These are phyloP conservation scores for Oryctes rhinoceros DNA, from an alignment of 1,140 invertebrate species.

Conservation along the genomic window DNA sequence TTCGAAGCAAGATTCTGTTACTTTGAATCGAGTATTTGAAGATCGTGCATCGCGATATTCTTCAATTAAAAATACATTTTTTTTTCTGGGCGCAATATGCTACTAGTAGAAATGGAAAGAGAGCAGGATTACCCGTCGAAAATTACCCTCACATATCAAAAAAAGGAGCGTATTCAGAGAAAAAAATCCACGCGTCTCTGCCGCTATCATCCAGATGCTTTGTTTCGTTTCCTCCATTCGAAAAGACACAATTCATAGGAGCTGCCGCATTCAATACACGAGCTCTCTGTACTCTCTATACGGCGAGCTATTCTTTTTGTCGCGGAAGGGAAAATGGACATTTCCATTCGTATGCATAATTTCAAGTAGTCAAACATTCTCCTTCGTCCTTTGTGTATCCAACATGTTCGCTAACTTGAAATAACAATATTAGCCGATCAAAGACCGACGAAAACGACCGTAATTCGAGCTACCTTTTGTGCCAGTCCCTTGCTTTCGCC, in stretches of 20 bases:
- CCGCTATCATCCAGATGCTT: not conserved
- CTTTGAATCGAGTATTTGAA: too few relatives aligned
- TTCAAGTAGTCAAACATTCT: conserved; percentile 34
- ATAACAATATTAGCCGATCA: conserved; percentile 46
- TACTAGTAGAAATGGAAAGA: not conserved
- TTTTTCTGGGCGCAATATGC: too few relatives aligned
- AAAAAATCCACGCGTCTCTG: too few relatives aligned
- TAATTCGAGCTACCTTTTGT: conserved; percentile 36
- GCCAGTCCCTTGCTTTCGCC: not conserved
- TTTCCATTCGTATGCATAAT: conserved; percentile 36
- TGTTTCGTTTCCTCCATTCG: not conserved
- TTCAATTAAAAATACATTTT: too few relatives aligned
- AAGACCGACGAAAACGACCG: conserved; percentile 37
- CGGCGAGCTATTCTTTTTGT: conserved; percentile 23
- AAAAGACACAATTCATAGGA: not conserved
- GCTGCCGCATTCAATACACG: not conserved
- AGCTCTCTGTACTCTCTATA: not conserved
- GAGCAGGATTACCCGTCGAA: not conserved
- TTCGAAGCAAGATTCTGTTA: too few relatives aligned
- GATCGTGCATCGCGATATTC: too few relatives aligned
- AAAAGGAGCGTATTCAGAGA: not conserved
- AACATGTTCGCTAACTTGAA: conserved; percentile 44
- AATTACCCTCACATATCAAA: not conserved
- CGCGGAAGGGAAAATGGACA: conserved; percentile 22
- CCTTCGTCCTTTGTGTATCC: conserved; percentile 32